Conservation (phyloP, 1,140 invertebrate genomes). For the Teleogryllus occipitalis region DNA sequence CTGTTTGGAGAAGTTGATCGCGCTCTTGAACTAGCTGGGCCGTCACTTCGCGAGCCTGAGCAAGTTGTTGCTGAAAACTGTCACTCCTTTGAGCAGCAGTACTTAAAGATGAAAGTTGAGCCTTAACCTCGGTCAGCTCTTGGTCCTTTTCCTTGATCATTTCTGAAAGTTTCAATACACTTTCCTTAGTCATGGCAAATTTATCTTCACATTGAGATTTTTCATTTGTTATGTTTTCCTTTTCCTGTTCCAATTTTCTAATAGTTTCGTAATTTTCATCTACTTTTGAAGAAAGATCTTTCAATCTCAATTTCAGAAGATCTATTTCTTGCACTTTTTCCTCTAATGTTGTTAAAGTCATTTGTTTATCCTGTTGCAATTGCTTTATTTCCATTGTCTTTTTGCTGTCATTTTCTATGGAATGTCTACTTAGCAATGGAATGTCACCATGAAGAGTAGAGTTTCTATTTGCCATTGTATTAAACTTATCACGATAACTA, state of each 20-base stretch:
- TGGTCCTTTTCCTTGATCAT: constrained; percentile 40
- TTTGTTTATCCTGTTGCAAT: constrained; percentile 31
- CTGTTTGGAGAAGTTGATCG: constrained; percentile 63
- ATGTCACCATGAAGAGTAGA: too few relatives aligned
- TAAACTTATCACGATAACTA: too few relatives aligned
- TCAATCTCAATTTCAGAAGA: constrained; percentile 36
- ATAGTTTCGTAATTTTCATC: constrained; percentile 33
- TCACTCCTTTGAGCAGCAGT: constrained; percentile 31
- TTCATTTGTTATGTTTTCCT: not conserved
- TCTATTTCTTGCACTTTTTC: constrained; percentile 39
- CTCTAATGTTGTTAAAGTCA: constrained; percentile 38
- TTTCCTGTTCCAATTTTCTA: constrained; percentile 30
- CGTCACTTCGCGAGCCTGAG: not conserved
- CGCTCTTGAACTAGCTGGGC: constrained; percentile 37
- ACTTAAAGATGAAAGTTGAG: constrained; percentile 38
- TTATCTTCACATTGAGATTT: not conserved
- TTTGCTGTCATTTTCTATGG: not conserved
- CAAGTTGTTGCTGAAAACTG: too few relatives aligned
- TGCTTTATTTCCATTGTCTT: not conserved
- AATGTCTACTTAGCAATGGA: not conserved
- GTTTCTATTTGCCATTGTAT: too few relatives aligned
- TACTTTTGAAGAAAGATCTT: constrained; percentile 27
- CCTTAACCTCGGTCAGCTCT: constrained; percentile 39
- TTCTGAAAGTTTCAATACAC: constrained; percentile 36
- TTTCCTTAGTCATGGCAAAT: constrained; percentile 25